Conservation (phyloP, 1,140 invertebrate genomes). For the Drosophila bocki region DNA sequence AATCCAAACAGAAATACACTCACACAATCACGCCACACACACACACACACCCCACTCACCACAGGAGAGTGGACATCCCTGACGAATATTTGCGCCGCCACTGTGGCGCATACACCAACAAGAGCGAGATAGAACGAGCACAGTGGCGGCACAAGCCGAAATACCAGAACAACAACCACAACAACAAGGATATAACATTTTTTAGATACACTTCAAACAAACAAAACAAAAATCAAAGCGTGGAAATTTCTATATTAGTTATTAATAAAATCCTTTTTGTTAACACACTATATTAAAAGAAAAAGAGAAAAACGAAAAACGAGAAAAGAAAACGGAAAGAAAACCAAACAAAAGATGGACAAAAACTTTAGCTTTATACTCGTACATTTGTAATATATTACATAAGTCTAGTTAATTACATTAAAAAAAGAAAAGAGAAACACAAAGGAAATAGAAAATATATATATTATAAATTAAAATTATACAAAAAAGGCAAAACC, state of each 20-base stretch:
- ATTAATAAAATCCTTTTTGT: conserved; percentile 80
- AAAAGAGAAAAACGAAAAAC: conserved; percentile 4
- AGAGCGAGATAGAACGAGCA: conserved; percentile 28
- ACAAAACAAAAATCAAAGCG: conserved; percentile 68
- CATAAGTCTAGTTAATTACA: conserved; percentile 84
- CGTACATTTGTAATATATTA: conserved; percentile 85
- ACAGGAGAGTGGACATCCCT: conserved; percentile 8
- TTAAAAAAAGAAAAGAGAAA: conserved; percentile 50
- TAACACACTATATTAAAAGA: conserved; percentile 68
- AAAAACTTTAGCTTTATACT: conserved; percentile 85
- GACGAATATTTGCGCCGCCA: conserved; percentile 35
- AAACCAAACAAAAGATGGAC: conserved; percentile 64
- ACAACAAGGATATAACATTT: conserved; percentile 50
- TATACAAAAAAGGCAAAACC: conserved; percentile 53
- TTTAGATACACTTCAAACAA: conserved; percentile 71
- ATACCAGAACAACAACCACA: conserved; percentile 34
- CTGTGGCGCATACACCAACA: conserved; percentile 17
- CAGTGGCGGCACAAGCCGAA: conserved; percentile 49
- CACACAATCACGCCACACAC: conserved; percentile 16
- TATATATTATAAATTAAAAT: conserved; percentile 59
- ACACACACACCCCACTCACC: conserved; percentile 17
- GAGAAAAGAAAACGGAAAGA: conserved; percentile 4
- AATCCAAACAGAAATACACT: conserved; percentile 54
- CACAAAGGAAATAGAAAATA: conserved; percentile 54
- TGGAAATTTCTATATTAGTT: conserved; percentile 79